A percentile compares a stretch with the other conserved stretches of the same genome.
Evolutionary conservation across 2,797 vertebrate species (phyloP).

Genomic region (Coluber constrictor): DNA sequence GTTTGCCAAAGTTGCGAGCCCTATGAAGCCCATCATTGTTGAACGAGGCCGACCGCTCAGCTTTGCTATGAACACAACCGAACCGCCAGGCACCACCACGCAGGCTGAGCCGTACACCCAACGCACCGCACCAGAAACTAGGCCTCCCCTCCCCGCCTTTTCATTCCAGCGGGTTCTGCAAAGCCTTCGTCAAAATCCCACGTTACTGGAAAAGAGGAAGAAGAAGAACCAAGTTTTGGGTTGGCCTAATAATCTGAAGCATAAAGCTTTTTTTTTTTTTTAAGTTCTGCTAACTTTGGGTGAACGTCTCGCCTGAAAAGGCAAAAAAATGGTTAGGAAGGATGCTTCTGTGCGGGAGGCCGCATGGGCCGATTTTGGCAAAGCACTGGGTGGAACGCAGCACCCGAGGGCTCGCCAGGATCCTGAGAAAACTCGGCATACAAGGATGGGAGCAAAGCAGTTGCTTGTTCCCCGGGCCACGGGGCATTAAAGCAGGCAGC

Average conservation of each 20-base stretch:
- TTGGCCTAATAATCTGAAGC: neutral
- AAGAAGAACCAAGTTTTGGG: neutral
- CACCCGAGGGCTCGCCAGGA: neutral
- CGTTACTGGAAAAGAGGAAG: neutral
- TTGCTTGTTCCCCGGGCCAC: constrained; percentile 25
- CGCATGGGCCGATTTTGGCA: neutral
- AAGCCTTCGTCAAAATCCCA: neutral
- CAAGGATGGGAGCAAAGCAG: constrained; percentile 3
- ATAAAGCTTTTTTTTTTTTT: neutral
- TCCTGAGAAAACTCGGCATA: neutral
- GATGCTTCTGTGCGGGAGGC: neutral
- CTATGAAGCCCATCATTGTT: neutral
- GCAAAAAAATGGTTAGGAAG: neutral
- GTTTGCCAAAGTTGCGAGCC: neutral
- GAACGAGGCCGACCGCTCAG: neutral
- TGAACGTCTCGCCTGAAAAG: neutral
- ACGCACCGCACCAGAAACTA: neutral
- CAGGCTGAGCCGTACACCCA: neutral
- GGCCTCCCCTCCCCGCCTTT: neutral
- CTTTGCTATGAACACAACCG: neutral
- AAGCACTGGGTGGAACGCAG: neutral
- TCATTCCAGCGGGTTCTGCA: neutral
- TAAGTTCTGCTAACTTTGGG: neutral
- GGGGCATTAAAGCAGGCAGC: constrained; percentile 33
- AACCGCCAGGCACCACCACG: neutral